These are phyloP conservation scores for Pteronotus mesoamericanus DNA, from an alignment of 2,797 vertebrate genomes.

Conservation along the genomic window DNA sequence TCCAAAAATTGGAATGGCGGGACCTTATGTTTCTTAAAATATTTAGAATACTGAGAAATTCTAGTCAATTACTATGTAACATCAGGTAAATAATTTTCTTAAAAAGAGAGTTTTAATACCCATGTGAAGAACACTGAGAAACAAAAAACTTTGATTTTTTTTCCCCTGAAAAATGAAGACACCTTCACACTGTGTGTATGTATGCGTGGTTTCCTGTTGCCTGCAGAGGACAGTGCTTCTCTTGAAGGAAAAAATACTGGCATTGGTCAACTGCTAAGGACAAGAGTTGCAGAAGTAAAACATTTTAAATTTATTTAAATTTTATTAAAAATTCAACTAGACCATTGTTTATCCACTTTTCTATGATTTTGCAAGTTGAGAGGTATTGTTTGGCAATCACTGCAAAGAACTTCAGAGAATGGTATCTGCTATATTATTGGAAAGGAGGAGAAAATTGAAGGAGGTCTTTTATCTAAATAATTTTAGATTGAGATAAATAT, in stretches of 20 bases:
- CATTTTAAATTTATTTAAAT: conserved; percentile 35
- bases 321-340: neutral
- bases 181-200: neutral
- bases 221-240: neutral
- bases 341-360: neutral
- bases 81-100: conserved; percentile 7
- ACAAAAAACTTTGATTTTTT: neutral
- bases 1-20: neutral
- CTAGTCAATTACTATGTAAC: neutral
- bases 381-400: neutral
- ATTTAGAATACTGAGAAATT: neutral
- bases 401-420: neutral
- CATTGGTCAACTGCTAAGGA: neutral
- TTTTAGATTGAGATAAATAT: conserved; percentile 14
- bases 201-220: neutral
- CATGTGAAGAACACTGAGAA: neutral
- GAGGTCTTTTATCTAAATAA: neutral
- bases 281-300: neutral
- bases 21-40: neutral
- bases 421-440: neutral
- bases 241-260: neutral
- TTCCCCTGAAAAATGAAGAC: neutral
- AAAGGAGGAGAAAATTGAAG: conserved; percentile 18
- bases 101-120: neutral
- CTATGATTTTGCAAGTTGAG: neutral